Conservation (phyloP, 2,888 invertebrate species). For the Autographa pulchrina region DNA sequence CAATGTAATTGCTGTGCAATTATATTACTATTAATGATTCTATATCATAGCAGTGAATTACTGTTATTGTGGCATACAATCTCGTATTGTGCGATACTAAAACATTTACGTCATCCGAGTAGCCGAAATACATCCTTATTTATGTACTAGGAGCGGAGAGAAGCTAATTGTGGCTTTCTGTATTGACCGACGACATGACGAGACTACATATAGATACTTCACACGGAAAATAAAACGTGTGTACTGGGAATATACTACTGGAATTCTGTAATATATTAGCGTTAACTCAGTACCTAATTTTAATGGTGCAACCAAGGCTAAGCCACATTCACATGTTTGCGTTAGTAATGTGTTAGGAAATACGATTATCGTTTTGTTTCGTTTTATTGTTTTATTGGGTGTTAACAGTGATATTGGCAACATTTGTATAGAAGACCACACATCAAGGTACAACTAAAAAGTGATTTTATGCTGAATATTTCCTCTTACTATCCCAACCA, state of each 20-base stretch:
- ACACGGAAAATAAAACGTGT: neutral
- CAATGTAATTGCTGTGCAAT: slow-evolving; percentile 34
- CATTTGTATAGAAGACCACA: neutral
- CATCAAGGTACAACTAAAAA: neutral
- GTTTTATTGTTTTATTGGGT: slow-evolving; percentile 2
- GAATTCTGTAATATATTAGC: neutral
- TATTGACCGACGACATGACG: neutral
- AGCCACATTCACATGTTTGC: neutral
- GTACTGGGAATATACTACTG: neutral
- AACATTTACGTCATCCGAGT: slow-evolving; percentile 51
- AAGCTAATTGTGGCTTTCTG: slow-evolving; percentile 1
- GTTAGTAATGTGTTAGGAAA: slow-evolving; percentile 28
- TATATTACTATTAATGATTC: slow-evolving; percentile 41
- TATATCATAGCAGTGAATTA: slow-evolving; percentile 44
- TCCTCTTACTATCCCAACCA: neutral
- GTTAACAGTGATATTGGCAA: neutral
- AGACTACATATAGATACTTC: neutral
- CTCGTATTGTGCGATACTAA: slow-evolving; percentile 37
- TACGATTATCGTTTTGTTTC: slow-evolving; percentile 10
- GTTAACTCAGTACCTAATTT: neutral
- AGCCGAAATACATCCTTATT: slow-evolving; percentile 38
- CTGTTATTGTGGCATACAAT: slow-evolving; percentile 38
- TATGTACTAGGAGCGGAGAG: neutral
- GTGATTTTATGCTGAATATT: neutral
- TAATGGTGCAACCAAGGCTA: slow-evolving; percentile 5